Conservation (phyloP, 2,888 invertebrate genomes). For the Aleiodes alternator region DNA sequence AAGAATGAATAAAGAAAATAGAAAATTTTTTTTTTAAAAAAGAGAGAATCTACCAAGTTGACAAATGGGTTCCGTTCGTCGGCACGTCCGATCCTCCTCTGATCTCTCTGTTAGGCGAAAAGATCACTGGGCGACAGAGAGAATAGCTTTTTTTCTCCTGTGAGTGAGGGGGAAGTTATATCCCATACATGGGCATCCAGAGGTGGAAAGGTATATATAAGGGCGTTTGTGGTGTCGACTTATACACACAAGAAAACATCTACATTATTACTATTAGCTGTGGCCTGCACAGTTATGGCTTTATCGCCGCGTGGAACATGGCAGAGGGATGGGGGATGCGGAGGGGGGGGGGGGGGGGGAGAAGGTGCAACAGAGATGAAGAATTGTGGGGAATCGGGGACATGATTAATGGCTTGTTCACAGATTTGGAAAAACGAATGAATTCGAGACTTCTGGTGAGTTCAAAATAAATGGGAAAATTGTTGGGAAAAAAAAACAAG, state of each 20-base stretch:
- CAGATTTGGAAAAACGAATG: slow-evolving; percentile 54
- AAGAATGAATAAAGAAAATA: slow-evolving; percentile 22
- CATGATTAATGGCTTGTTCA: slow-evolving; percentile 70
- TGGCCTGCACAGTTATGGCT: slow-evolving; percentile 63
- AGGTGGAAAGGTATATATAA: slow-evolving; percentile 27
- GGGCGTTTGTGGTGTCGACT: slow-evolving; percentile 47
- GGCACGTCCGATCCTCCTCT: slow-evolving; percentile 62
- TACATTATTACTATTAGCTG: slow-evolving; percentile 70
- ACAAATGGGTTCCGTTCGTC: slow-evolving; percentile 58
- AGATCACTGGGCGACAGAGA: slow-evolving; percentile 18
- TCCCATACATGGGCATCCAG: not conserved
- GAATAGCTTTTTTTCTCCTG: slow-evolving; percentile 3
- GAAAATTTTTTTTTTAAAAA: slow-evolving; percentile 29
- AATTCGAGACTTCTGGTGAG: slow-evolving; percentile 50
- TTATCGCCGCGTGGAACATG: slow-evolving; percentile 59
- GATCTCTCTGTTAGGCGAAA: slow-evolving; percentile 55
- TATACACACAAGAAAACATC: slow-evolving; percentile 61
- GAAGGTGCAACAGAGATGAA: slow-evolving; percentile 16
- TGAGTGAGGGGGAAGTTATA: not conserved
- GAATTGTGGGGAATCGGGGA: slow-evolving; percentile 51
- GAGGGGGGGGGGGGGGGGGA: not conserved
- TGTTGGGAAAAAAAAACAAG: not conserved
- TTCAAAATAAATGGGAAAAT: slow-evolving; percentile 13
- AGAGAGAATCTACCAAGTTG: slow-evolving; percentile 41
- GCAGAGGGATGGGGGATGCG: not conserved